Evolutionary conservation across 2,797 vertebrate genomes (phyloP), one percentile per base, ranked within the genome.

Genomic region (Coregonus suidteri): DNA sequence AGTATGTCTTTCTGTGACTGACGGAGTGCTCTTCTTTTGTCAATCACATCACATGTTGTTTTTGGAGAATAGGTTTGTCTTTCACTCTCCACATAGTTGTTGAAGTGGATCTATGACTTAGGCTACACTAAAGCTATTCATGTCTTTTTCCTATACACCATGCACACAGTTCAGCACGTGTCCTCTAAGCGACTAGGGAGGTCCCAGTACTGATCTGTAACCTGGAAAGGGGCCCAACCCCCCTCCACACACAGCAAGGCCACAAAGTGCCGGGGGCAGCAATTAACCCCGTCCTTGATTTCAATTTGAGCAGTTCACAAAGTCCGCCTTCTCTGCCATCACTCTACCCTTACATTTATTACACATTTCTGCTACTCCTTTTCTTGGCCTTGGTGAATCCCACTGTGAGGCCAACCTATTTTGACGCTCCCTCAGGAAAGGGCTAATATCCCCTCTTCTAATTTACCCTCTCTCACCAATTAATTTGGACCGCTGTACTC

Each of bases 401-500:
- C 91, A 90, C 84, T 73, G 89, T 51, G 91, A 85, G 73, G 85
- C 84, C 82, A 82, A 79, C 87, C 90, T 90, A 92, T 91, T 94
- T 92, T 79, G 78, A 78, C 87, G 79, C 84, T 92, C 93, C 92
- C 93, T 77, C 77, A 73, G 91, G 90, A 82, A 83, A 82, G 80
- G 81, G 82, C 87, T 79, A 84, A 89, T 91, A 92, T 87, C 82
- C 31, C 75, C 71, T 78, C 77, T 82, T 79, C 83, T 86, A 85
- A 92, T 93, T 89, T 89, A 88, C 89, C 80, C 80, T 88, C 88
- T 84, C 85, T 77, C 72, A 87, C 86, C 88, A 91, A 86, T 93
- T 93, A 91, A 94, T 92, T 92, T 91, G 87, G 92, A 91, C 83
- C 89, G 82, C 15, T 68, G 77, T 79, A 79, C 67, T 88, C 91